These are phyloP conservation scores for Napeogenes inachia DNA, from an alignment of 2,888 invertebrate species.

Conservation along the genomic window DNA sequence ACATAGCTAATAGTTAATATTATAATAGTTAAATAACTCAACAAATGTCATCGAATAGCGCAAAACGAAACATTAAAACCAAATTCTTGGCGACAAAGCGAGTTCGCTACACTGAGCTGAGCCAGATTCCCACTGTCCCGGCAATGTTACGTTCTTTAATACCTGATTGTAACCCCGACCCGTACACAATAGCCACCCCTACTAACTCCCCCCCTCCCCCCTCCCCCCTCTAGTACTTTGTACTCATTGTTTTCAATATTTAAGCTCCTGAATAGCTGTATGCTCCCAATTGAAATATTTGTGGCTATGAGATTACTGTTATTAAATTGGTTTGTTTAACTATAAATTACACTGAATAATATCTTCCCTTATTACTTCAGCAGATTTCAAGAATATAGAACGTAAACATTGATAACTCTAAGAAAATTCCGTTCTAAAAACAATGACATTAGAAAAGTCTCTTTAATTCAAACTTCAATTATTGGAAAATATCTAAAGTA, in stretches of 20 bases:
- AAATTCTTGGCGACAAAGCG: slow-evolving; percentile 57
- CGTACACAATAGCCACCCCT: slow-evolving; percentile 44
- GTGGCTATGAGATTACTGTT: slow-evolving; percentile 39
- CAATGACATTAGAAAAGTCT: no score
- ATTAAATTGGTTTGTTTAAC: slow-evolving; percentile 36
- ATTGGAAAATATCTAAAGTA: background rate
- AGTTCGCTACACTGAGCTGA: slow-evolving; percentile 59
- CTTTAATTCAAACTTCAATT: no score
- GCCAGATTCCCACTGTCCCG: slow-evolving; percentile 54
- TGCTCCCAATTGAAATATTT: slow-evolving; percentile 47
- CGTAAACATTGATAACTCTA: no score
- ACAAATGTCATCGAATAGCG: slow-evolving; percentile 63
- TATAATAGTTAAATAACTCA: slow-evolving; percentile 33
- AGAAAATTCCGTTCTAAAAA: no score
- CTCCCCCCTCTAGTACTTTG: slow-evolving; percentile 69
- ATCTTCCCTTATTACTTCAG: no score
- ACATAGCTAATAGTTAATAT: background rate
- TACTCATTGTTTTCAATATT: slow-evolving; percentile 72
- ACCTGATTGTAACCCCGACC: slow-evolving; percentile 54
- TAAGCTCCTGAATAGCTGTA: slow-evolving; percentile 53
- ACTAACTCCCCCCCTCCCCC: slow-evolving; percentile 52
- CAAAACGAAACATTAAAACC: slow-evolving; percentile 55
- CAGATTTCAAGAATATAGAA: no score
- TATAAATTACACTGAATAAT: background rate
- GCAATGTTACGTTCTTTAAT: slow-evolving; percentile 56